Evolutionary conservation across 2,113 vertebrate species (phyloP).

Genomic region (Mungos mungo): DNA sequence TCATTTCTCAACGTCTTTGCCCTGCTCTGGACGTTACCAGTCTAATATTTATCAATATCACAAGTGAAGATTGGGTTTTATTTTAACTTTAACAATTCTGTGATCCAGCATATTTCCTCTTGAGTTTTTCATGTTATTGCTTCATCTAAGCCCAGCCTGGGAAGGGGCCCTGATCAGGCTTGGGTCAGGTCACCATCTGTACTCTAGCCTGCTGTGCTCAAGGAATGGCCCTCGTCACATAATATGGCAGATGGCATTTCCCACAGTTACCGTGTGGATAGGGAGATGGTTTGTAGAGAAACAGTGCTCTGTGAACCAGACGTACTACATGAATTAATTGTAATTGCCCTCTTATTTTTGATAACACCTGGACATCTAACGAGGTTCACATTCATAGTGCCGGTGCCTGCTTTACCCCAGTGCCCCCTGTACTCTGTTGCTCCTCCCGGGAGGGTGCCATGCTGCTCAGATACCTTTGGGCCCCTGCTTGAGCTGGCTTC

Average conservation of each 20-base stretch:
- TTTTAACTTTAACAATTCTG: neutral
- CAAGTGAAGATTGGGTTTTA: neutral
- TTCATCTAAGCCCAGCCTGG: neutral
- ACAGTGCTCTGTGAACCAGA: neutral
- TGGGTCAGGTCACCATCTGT: neutral
- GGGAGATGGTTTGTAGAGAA: neutral
- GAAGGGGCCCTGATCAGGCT: neutral
- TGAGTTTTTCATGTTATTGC: neutral
- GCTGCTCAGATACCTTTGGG: neutral
- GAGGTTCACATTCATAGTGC: neutral
- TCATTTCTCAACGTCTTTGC: neutral
- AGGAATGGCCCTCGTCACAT: neutral
- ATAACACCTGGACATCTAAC: neutral
- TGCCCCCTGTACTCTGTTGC: neutral
- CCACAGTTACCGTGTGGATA: neutral
- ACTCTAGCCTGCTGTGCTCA: neutral
- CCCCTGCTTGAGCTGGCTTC: neutral
- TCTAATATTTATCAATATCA: neutral
- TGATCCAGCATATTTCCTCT: neutral
- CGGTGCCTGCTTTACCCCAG: neutral
- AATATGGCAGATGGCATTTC: neutral
- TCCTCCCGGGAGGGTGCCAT: neutral
- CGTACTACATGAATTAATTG: neutral
- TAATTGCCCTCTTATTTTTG: neutral
- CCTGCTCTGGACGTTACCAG: neutral